Base-by-base conservation (phyloP, 2,888 invertebrate genomes). In the Nasonia oneida region DNA sequence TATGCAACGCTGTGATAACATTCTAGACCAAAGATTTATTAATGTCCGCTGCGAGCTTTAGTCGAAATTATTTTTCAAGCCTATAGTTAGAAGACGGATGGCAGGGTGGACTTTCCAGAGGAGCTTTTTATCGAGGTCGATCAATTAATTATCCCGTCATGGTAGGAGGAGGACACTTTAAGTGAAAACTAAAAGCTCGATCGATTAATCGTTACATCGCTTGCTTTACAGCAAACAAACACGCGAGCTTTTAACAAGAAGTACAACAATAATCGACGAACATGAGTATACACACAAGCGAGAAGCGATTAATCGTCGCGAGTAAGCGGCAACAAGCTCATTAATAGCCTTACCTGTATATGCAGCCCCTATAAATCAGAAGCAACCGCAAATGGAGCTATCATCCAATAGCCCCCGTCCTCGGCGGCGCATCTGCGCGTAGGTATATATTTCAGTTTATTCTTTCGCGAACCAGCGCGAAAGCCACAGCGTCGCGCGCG, bases 371-470 rank as follows among this genome's bases (percentile, higher is more conserved):
- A 67, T 67, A 67, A 29, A 67, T 67, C 67, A 67, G 29, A 67
- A 67, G 0, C 6, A 12, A 10, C 23, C 64, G 53, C 29, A 29
- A 67, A 67, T 67, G 33, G 15, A 67, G 67, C 29, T 33, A 29
- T 33, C 67, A 33, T 33, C 67, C 67, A 67, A 67, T 67, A 67
- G 14, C 53, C 53, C 53, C 29, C 64, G 29, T 29, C 12, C 64
- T n/a, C 73, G 6, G 1, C 29, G 18, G 8, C 42, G 29, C 75
- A 33, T 33, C 53, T 50, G 8, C 57, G 78, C 42, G 14, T 15
- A 61, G 57, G 42, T 37, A 75, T 61, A 64, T 64, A 67, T 47
- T 78, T 57, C 53, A 23, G 57, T 39, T 39, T 78, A 78, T 78
- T 78, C 78, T 78, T 42, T 67, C 39, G 64, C 39, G 53, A 23